These are phyloP conservation scores for Sebastes minor DNA, from an alignment of 2,797 vertebrate genomes.

Conservation along the genomic window DNA sequence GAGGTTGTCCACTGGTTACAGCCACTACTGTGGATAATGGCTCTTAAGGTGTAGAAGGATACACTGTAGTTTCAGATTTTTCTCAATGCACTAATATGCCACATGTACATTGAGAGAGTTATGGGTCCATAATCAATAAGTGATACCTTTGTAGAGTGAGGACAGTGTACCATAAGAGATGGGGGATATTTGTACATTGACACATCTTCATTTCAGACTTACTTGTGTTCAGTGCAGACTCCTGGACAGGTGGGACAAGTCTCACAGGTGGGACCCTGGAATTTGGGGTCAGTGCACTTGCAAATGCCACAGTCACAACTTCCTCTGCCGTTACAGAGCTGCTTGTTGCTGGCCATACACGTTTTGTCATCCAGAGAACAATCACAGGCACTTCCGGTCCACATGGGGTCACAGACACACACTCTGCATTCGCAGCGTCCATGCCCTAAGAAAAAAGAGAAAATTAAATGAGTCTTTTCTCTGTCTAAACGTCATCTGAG, in stretches of 20 bases:
- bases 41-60: too few species aligned
- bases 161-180: not conserved
- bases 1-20: too few species aligned
- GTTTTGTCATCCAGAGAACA: slow-evolving; percentile 89
- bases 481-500: not conserved
- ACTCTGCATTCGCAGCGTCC: slow-evolving; percentile 91
- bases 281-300: slow-evolving; percentile 93
- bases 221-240: slow-evolving; percentile 95
- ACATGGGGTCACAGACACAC: slow-evolving; percentile 91
- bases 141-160: too few species aligned
- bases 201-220: slow-evolving; percentile 55
- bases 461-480: not conserved
- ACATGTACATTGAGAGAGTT: not conserved
- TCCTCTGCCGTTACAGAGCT: slow-evolving; percentile 94
- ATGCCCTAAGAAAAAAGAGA: slow-evolving; percentile 81
- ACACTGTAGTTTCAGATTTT: not conserved
- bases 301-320: slow-evolving; percentile 90
- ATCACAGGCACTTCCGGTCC: slow-evolving; percentile 92
- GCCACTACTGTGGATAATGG: too few species aligned
- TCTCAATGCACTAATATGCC: too few species aligned
- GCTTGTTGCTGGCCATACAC: slow-evolving; percentile 89
- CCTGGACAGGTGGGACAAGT: slow-evolving; percentile 95
- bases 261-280: slow-evolving; percentile 96
- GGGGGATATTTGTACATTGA: not conserved
- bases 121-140: not conserved